A percentile compares a stretch with the other conserved stretches of the same genome.
These are phyloP conservation scores for Mycalesis mineus DNA, from an alignment of 2,888 invertebrate species.

Conservation along the genomic window DNA sequence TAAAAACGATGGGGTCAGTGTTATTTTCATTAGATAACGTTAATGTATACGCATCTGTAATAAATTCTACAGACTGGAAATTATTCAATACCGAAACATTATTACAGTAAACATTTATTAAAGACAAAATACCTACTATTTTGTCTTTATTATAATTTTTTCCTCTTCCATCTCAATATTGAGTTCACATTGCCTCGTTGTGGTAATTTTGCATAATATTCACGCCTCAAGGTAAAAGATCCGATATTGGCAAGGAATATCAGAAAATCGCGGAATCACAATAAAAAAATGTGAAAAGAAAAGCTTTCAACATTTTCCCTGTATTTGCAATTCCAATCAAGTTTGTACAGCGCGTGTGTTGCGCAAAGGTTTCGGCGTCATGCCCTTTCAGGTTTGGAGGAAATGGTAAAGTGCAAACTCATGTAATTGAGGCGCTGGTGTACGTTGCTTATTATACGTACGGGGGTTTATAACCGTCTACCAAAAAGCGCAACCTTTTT, in stretches of 20 bases:
- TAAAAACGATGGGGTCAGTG: too few species aligned
- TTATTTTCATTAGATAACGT: too few species aligned
- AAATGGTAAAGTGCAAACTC: conserved; percentile 5
- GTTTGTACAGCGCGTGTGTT: neutral
- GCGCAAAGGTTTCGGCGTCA: neutral
- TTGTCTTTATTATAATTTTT: too few species aligned
- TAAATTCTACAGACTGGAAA: too few species aligned
- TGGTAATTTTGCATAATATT: neutral
- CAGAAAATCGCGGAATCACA: neutral
- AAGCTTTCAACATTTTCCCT: conserved; percentile 1
- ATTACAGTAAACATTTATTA: too few species aligned
- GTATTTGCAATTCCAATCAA: conserved; percentile 8
- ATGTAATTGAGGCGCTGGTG: neutral
- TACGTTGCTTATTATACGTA: too few species aligned
- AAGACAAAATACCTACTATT: too few species aligned
- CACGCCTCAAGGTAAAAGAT: neutral
- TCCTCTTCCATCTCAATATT: too few species aligned
- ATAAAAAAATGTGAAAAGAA: conserved; percentile 1
- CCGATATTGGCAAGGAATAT: neutral
- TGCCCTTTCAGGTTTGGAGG: neutral
- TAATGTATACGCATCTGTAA: too few species aligned
- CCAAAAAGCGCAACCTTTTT: too few species aligned
- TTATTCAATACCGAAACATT: too few species aligned
- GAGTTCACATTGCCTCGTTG: neutral
- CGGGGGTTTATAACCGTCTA: too few species aligned